Base-by-base conservation (phyloP, 2,113 vertebrate species). In the Potamarius usumacintae region DNA sequence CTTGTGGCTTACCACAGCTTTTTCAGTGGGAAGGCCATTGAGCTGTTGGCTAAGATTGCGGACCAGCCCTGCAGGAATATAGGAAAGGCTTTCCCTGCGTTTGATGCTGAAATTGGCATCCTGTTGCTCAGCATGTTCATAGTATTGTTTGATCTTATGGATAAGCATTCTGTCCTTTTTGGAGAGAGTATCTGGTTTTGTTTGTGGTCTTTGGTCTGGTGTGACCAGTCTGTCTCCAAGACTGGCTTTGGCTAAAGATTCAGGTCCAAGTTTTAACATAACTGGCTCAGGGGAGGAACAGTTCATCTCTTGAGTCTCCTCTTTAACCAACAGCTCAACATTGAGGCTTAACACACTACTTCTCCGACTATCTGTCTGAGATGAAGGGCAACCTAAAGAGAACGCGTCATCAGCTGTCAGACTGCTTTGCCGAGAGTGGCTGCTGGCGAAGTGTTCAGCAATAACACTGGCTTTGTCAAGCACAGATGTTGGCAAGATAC, bases 1-100 rank as follows among this genome's bases (percentile, higher is more conserved):
- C 42, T 88, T 91, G 34, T 89, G 88, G 5, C 85, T 90, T 1
- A 90, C 71, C 0, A 81, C 69, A 0, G 86, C 81, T 34, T 96
- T 93, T 1, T 94, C 93, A 91, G 91, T 89, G 0, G 96, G 96
- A 72, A 94, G 91, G 82, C 89, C 93, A 55, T 96, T 96, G 74
- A 99, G 93, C 85, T 96, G 97, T 91, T 90, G 95, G 69, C 98
- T 95, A 0, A 97, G 96, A 89, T 96, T 97, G 9, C 95, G 95
- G 42, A 99, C 98, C 77, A 99, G 91, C n/a, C 98, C 98, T 6
- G 97, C 95, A 57, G 98, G 98, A 87, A 99, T 99, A 69, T 97
- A 98, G 57, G 97, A 97, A 50, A 99, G 96, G 90, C 98, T 99
- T 92, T 99, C 98, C 0, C 98, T 93, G 88, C 97, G 97, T 85